Conservation (phyloP, 2,113 vertebrate genomes). For the Entomyzon cyanotis region DNA sequence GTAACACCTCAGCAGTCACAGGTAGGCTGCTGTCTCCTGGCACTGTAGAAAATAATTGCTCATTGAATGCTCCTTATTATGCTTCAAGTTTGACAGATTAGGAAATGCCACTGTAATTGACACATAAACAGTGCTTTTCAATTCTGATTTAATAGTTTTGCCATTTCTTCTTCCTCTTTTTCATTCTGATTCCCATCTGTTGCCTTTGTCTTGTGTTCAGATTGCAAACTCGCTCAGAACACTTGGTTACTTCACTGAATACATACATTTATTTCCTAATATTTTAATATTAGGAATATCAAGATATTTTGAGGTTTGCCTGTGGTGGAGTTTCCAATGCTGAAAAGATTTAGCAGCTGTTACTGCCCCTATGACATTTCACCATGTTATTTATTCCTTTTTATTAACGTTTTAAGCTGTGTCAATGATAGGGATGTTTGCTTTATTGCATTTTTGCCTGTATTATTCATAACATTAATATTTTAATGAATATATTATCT, state of each 20-base stretch:
- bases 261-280: not conserved
- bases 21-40: conserved; percentile 3
- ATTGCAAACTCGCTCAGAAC: not conserved
- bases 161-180: not conserved
- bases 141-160: conserved; percentile 18
- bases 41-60: not conserved
- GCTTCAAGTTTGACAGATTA: not conserved
- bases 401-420: not conserved
- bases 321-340: not conserved
- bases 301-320: not conserved
- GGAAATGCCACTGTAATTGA: not conserved
- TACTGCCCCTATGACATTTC: not conserved
- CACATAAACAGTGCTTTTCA: conserved; percentile 25
- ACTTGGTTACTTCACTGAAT: not conserved
- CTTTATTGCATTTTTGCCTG: not conserved
- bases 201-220: not conserved
- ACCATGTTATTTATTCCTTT: not conserved
- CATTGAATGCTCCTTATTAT: not conserved
- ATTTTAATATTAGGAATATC: not conserved
- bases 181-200: not conserved
- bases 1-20: not conserved
- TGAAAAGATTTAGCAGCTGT: not conserved
- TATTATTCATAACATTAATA: not conserved
- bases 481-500: not conserved
- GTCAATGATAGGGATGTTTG: not conserved